These are phyloP conservation scores for Urophycis tenuis DNA, from an alignment of 2,797 vertebrate genomes.

Conservation along the genomic window DNA sequence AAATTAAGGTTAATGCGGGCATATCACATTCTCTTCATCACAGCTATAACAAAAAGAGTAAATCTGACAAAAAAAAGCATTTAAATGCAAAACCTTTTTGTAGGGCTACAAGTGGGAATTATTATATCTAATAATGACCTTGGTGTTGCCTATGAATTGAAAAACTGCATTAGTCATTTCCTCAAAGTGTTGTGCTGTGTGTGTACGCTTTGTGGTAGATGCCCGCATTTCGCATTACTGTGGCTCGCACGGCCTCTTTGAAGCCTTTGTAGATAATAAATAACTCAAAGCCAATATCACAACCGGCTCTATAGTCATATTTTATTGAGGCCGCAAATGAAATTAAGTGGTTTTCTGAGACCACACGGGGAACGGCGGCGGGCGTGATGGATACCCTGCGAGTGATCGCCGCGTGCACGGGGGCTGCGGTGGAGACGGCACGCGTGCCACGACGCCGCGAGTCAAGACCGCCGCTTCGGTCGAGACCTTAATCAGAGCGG, in stretches of 20 bases:
- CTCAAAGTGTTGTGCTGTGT: neutral
- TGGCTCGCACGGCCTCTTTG: neutral
- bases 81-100: neutral
- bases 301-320: neutral
- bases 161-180: neutral
- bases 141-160: neutral
- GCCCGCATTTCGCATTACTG: neutral
- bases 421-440: too few species aligned
- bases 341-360: neutral
- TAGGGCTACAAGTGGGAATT: neutral
- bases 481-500: neutral
- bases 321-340: neutral
- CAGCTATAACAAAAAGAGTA: neutral
- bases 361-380: neutral
- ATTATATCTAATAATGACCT: neutral
- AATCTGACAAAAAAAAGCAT: neutral
- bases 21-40: neutral
- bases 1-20: neutral
- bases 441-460: neutral
- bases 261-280: conserved; percentile 1
- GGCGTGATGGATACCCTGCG: neutral
- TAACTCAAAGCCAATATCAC: neutral
- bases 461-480: neutral
- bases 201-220: neutral
- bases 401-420: neutral